Percentiles rank a stretch among this genome's conserved stretches.
Conservation (phyloP, 2,113 vertebrate genomes). For the Lophotis ruficrista region DNA sequence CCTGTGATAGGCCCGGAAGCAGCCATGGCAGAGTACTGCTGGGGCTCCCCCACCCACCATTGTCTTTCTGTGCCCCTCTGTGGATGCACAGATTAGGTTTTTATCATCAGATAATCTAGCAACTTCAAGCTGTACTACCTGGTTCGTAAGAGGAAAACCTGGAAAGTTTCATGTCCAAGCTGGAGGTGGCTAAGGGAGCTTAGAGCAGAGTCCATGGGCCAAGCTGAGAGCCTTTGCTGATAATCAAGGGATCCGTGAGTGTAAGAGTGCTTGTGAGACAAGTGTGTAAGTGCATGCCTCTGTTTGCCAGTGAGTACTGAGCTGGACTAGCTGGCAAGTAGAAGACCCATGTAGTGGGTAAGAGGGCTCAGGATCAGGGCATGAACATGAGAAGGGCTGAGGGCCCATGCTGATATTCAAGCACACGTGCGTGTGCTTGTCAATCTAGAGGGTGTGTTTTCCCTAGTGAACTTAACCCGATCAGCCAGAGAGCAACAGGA, state of each 20-base stretch:
- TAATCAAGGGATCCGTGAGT: not conserved
- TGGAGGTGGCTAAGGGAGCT: not conserved
- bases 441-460: not conserved
- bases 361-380: not conserved
- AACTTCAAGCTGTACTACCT: not conserved
- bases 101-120: not conserved
- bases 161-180: not conserved
- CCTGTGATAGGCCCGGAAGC: not conserved
- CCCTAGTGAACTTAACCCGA: not conserved
- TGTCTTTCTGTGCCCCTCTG: not conserved
- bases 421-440: not conserved
- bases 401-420: not conserved
- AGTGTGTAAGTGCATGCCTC: not conserved
- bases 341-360: not conserved
- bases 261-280: too few species aligned
- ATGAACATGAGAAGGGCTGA: not conserved
- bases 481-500: not conserved
- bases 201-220: not conserved
- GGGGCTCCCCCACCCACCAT: too few species aligned
- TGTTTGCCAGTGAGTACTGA: not conserved
- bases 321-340: not conserved
- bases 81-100: not conserved
- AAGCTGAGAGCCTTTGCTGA: not conserved
- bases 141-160: not conserved
- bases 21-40: too few species aligned